Percentiles rank a stretch among this genome's conserved stretches.
phyloP scores from a whole-genome alignment of 2,888 invertebrate species.

The Portevinia maculata region DNA sequence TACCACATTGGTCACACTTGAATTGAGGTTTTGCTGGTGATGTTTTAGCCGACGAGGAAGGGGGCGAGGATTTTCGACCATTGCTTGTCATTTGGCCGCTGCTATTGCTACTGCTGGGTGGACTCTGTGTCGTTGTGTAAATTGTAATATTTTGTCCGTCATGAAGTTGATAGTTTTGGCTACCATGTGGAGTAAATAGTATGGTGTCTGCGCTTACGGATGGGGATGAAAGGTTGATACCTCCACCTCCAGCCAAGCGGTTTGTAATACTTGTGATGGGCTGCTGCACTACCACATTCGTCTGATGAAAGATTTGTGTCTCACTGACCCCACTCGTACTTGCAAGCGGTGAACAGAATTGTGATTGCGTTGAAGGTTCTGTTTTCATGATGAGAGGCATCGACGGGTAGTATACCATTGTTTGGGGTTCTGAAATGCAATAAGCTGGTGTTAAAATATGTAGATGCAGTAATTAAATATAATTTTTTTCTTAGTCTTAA shows the following conservation, averaged over 20 bases:
- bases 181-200: slow-evolving; percentile 41
- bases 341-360: slow-evolving; percentile 79
- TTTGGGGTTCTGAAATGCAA: slow-evolving; percentile 78
- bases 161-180: slow-evolving; percentile 55
- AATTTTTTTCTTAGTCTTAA: too few relatives aligned
- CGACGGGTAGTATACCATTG: slow-evolving; percentile 83
- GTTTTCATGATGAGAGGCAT: slow-evolving; percentile 82
- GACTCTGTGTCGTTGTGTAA: slow-evolving; percentile 65
- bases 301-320: slow-evolving; percentile 74
- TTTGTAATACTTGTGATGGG: slow-evolving; percentile 76
- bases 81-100: slow-evolving; percentile 34
- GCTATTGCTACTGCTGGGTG: slow-evolving; percentile 24
- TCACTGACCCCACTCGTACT: slow-evolving; percentile 53
- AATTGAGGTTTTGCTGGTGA: slow-evolving; percentile 83
- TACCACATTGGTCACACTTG: slow-evolving; percentile 88
- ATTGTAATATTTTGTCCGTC: slow-evolving; percentile 71
- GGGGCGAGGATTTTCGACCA: slow-evolving; percentile 40
- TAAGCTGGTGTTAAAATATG: neutral
- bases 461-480: too few relatives aligned
- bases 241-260: slow-evolving; percentile 48
- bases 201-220: slow-evolving; percentile 50
- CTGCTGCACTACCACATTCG: slow-evolving; percentile 77
- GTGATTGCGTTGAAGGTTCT: slow-evolving; percentile 80
- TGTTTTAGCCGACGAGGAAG: slow-evolving; percentile 75
- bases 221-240: slow-evolving; percentile 13